phyloP scores from a whole-genome alignment of 2,113 vertebrate genomes.

The Bambusicola thoracicus region DNA sequence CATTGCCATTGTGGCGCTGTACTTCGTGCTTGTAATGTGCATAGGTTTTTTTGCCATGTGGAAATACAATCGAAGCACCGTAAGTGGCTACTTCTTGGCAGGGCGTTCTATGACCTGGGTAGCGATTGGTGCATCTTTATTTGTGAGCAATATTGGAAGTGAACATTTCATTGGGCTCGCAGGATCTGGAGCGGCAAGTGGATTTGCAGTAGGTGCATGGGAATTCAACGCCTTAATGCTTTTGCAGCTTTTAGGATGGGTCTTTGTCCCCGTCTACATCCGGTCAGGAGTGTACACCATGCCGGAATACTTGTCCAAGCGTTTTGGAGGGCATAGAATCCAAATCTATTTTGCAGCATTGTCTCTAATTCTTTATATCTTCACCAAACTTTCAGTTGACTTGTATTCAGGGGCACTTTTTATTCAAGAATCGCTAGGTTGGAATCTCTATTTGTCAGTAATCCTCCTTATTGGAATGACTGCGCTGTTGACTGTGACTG shows the following conservation, averaged over 20 bases:
- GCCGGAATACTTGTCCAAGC: conserved; percentile 97
- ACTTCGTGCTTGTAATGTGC: conserved; percentile 93
- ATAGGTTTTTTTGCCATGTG: conserved; percentile 98
- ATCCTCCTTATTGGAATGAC: conserved; percentile 94
- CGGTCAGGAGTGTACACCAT: conserved; percentile 96
- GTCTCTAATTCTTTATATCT: conserved; percentile 95
- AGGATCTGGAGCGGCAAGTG: conserved; percentile 96
- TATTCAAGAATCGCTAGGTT: conserved; percentile 97
- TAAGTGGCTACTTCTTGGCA: conserved; percentile 97
- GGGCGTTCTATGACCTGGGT: conserved; percentile 97
- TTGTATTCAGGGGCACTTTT: conserved; percentile 98
- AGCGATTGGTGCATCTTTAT: conserved; percentile 94
- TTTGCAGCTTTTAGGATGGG: conserved; percentile 97
- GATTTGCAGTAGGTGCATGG: conserved; percentile 98
- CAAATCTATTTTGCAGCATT: conserved; percentile 94
- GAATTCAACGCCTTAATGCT: conserved; percentile 98
- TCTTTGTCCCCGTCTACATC: conserved; percentile 98
- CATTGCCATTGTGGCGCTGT: conserved; percentile 94
- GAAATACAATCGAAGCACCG: conserved; percentile 95
- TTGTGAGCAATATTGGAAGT: conserved; percentile 99
- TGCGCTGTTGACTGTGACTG: conserved; percentile 93
- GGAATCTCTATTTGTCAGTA: conserved; percentile 96
- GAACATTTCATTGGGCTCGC: conserved; percentile 99
- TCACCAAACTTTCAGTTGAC: conserved; percentile 98
- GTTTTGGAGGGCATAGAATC: conserved; percentile 93